These are phyloP conservation scores for Phalera bucephala DNA, from an alignment of 2,888 invertebrate species.

Conservation along the genomic window DNA sequence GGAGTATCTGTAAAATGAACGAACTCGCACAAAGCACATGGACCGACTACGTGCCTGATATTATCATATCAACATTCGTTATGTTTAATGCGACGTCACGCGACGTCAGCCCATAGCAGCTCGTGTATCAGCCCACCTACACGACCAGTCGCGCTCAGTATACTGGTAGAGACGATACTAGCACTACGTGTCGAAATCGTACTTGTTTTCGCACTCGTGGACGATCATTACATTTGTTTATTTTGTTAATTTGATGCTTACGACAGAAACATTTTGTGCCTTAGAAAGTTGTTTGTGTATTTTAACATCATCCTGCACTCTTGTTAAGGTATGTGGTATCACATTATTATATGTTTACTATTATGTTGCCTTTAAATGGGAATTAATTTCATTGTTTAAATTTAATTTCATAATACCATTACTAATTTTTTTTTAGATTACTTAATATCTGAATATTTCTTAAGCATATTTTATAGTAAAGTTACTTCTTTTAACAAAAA, in stretches of 20 bases:
- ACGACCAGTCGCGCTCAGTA: conserved; percentile 41
- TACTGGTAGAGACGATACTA: conserved; percentile 55
- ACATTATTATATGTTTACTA: no score
- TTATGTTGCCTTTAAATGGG: no score
- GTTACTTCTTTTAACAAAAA: no score
- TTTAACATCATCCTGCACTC: conserved; percentile 9
- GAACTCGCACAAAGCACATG: conserved; percentile 32
- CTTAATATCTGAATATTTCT: no score
- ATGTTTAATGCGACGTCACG: conserved; percentile 47
- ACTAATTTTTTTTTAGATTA: no score
- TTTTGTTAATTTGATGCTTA: conserved; percentile 35
- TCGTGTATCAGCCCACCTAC: conserved; percentile 41
- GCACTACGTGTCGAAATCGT: conserved; percentile 49
- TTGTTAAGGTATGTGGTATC: conserved; percentile 36
- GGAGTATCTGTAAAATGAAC: conserved; percentile 11
- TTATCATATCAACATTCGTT: conserved; percentile 34
- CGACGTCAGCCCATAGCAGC: conserved; percentile 47
- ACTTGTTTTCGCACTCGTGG: conserved; percentile 40
- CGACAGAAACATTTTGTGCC: conserved; percentile 32
- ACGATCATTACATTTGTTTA: conserved; percentile 35
- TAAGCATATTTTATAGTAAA: conserved; percentile 1
- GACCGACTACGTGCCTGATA: conserved; percentile 32
- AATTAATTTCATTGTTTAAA: conserved; percentile 2
- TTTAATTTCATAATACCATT: no score
- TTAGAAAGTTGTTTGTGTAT: conserved; percentile 32